Percentiles rank a stretch among this genome's conserved stretches.
Conservation (phyloP, 2,888 invertebrate species). For the Apodemia hepburni region DNA sequence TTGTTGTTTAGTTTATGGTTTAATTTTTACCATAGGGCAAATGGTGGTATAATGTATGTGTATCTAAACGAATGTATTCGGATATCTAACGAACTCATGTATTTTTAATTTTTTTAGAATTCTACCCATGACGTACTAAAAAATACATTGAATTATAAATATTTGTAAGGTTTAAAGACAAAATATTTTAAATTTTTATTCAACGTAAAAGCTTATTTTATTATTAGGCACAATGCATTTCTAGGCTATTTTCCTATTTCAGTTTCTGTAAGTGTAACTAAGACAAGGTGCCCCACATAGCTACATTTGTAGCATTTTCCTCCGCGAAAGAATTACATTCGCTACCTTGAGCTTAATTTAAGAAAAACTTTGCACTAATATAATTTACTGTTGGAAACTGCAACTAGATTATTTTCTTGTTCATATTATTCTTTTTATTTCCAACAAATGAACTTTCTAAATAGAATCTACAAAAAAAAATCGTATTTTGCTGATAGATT, state of each 20-base stretch:
- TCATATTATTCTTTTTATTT: background rate
- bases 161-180: too few relatives aligned
- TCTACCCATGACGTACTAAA: too few relatives aligned
- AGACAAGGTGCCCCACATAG: slow-evolving; percentile 1
- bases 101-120: too few relatives aligned
- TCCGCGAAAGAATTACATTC: background rate
- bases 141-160: too few relatives aligned
- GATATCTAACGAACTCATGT: too few relatives aligned
- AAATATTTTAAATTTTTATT: too few relatives aligned
- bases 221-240: background rate
- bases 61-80: too few relatives aligned
- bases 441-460: background rate
- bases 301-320: slow-evolving; percentile 3
- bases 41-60: too few relatives aligned
- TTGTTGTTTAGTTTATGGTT: too few relatives aligned
- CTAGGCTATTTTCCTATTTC: background rate
- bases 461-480: too few relatives aligned
- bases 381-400: background rate
- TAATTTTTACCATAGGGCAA: too few relatives aligned
- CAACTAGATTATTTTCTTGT: background rate
- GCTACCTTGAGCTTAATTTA: slow-evolving; percentile 7
- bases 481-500: too few relatives aligned
- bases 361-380: slow-evolving; percentile 8
- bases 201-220: background rate
- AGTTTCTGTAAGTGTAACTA: background rate